A percentile compares a stretch with the other conserved stretches of the same genome.
These are phyloP conservation scores for Meteorus colon DNA, from an alignment of 2,888 invertebrate species.

Conservation along the genomic window DNA sequence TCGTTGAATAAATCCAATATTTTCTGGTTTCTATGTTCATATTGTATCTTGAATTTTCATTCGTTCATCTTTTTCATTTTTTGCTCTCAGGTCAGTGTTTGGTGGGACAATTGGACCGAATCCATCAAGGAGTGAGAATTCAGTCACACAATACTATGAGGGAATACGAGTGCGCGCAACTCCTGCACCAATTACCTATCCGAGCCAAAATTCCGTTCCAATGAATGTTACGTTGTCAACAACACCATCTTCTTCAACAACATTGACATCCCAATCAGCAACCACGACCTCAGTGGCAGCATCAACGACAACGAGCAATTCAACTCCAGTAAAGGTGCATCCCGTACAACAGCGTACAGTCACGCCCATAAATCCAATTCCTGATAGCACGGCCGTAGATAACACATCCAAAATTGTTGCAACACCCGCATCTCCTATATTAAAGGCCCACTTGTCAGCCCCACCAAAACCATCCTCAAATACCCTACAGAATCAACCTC, in stretches of 20 bases:
- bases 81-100: slow-evolving; percentile 81
- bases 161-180: slow-evolving; percentile 80
- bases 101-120: slow-evolving; percentile 89
- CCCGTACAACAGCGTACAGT: slow-evolving; percentile 71
- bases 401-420: slow-evolving; percentile 57
- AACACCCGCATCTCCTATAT: slow-evolving; percentile 85
- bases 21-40: slow-evolving; percentile 14
- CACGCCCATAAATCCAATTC: slow-evolving; percentile 67
- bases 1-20: not conserved
- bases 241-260: slow-evolving; percentile 48
- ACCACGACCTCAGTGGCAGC: slow-evolving; percentile 52
- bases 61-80: slow-evolving; percentile 9
- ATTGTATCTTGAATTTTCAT: not conserved
- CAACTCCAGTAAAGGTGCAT: slow-evolving; percentile 76
- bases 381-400: slow-evolving; percentile 66
- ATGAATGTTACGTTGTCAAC: slow-evolving; percentile 47
- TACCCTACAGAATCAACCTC: slow-evolving; percentile 56
- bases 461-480: slow-evolving; percentile 75
- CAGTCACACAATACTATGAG: slow-evolving; percentile 79
- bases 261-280: slow-evolving; percentile 46
- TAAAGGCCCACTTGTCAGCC: slow-evolving; percentile 88
- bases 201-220: slow-evolving; percentile 63
- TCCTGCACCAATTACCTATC: slow-evolving; percentile 75
- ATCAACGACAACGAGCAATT: slow-evolving; percentile 60
- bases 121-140: slow-evolving; percentile 78